Base-by-base conservation (phyloP, 2,113 vertebrate species). In the Callorhinus ursinus region DNA sequence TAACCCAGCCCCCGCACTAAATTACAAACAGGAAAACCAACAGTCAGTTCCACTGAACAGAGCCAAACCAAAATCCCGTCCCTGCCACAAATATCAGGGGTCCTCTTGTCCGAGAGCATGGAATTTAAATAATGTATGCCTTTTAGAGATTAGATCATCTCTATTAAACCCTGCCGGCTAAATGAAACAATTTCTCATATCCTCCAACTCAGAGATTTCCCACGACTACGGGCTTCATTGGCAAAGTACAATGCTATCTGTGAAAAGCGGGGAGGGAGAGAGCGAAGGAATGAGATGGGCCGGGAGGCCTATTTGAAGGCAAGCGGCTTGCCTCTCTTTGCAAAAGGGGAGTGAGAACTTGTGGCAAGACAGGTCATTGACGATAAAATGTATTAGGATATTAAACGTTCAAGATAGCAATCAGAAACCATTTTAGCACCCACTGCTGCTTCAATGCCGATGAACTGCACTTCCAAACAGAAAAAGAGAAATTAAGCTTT, bases 351-450 rank as follows among this genome's bases (percentile, higher is more conserved):
- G 72, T 15, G 81, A 93, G 96, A 67, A n/a, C 55, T 94, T 10
- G 1, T 55, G 93, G 72, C 88, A 8, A 8, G 90, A 87, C 88
- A 94, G 96, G 97, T 97, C 98, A 98, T 33, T 24, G 93, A 71
- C 12, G 69, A 97, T 97, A 96, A 97, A 96, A 91, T 42, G 91
- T 57, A 95, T 97, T 97, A 97, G 98, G 98, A 98, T 97, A 98
- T 98, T 97, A 98, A 98, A 97, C 98, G 89, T 97, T 98, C 97
- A 95, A 98, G 98, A 98, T 97, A 97, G 96, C 79, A 26, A 97
- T 98, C 97, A 94, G 96, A 97, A 97, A 95, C 93, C 96, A 93
- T 97, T 91, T 89, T 61, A 93, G 95, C 77, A 90, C 90, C 95
- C 93, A 80, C 85, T 39, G 93, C 95, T 61, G 95, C 89, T 84